A percentile compares a stretch with the other conserved stretches of the same genome.
These are phyloP conservation scores for Acanthococcus lagerstroemiae DNA, from an alignment of 2,888 invertebrate genomes.

Conservation along the genomic window DNA sequence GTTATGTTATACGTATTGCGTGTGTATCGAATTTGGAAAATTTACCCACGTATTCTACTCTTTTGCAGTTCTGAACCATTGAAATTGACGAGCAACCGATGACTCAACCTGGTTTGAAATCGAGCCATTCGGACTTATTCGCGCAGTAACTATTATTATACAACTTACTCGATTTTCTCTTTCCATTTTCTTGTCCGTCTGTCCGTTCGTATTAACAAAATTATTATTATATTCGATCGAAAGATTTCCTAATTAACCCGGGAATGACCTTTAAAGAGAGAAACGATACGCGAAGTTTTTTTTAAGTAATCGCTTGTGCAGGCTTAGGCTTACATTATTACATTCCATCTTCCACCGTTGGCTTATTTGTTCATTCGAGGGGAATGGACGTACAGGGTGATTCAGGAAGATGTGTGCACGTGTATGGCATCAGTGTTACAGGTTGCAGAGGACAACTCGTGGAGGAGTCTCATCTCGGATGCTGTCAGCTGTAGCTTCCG, in stretches of 20 bases:
- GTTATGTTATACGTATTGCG: no score
- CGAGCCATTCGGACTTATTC: not conserved
- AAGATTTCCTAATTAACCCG: not conserved
- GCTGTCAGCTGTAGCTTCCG: no score
- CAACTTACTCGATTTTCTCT: not conserved
- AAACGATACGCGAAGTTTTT: slow-evolving; percentile 1
- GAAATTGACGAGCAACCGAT: not conserved
- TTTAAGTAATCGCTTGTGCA: not conserved
- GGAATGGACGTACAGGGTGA: no score
- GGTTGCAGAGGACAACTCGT: no score
- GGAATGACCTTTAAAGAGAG: no score
- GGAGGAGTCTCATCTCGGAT: no score
- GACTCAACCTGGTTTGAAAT: slow-evolving; percentile 2
- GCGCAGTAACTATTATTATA: not conserved
- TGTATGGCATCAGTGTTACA: no score
- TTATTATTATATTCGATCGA: not conserved
- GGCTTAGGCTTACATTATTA: not conserved
- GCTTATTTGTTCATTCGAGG: no score
- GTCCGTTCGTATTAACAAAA: not conserved
- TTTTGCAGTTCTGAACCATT: slow-evolving; percentile 2
- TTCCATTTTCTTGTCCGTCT: not conserved
- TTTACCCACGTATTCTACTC: slow-evolving; percentile 5
- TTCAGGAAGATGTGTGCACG: no score
- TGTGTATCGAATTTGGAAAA: no score
- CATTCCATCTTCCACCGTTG: no score